These are phyloP conservation scores for Pyrochroa serraticornis DNA, from an alignment of 2,888 invertebrate species.

Conservation along the genomic window DNA sequence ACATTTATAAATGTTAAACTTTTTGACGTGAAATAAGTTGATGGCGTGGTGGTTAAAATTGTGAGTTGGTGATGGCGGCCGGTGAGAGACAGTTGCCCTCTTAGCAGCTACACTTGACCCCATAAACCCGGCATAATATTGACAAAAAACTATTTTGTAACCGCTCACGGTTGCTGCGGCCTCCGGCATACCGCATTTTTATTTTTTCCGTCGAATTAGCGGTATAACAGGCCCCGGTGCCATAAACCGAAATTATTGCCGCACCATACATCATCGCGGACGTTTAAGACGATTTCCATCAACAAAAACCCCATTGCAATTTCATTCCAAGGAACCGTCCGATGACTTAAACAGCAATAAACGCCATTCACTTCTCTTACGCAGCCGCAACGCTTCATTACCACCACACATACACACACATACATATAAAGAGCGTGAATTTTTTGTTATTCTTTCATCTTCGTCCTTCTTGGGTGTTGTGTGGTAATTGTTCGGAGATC, in stretches of 20 bases:
- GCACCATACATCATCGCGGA: slow-evolving; percentile 47
- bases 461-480: slow-evolving; percentile 23
- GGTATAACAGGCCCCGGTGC: slow-evolving; percentile 36
- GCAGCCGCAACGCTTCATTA: slow-evolving; percentile 36
- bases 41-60: too few relatives aligned
- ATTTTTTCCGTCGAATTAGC: slow-evolving; percentile 43
- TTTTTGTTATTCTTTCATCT: slow-evolving; percentile 5
- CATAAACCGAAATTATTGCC: slow-evolving; percentile 47
- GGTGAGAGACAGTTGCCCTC: too few relatives aligned
- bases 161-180: slow-evolving; percentile 27
- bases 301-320: slow-evolving; percentile 46
- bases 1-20: too few relatives aligned
- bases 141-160: slow-evolving; percentile 20
- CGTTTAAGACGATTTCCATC: slow-evolving; percentile 47
- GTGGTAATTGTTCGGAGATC: slow-evolving; percentile 10
- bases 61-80: too few relatives aligned
- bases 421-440: not conserved
- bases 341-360: slow-evolving; percentile 46
- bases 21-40: too few relatives aligned
- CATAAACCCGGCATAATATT: slow-evolving; percentile 1
- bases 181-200: slow-evolving; percentile 33
- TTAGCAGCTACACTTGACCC: too few relatives aligned
- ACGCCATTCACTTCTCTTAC: slow-evolving; percentile 47
- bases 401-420: not conserved
- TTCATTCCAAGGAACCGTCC: slow-evolving; percentile 42